phyloP scores from a whole-genome alignment of 2,797 vertebrate species.

The Schizopygopsis pylzovi region DNA sequence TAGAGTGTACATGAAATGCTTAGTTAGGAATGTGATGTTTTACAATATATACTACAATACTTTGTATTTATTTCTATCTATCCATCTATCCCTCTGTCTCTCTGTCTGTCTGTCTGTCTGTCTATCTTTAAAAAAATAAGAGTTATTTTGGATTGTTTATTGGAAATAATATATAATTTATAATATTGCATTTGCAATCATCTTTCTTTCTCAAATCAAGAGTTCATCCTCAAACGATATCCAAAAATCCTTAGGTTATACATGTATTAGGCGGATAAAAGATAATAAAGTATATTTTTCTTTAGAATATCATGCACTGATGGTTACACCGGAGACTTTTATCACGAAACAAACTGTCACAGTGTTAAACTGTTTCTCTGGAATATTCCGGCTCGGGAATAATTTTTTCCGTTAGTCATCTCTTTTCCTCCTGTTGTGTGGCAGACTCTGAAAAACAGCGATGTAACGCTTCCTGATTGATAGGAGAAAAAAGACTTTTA shows the following conservation, averaged over 20 bases:
- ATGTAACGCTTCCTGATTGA: slow-evolving; percentile 51
- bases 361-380: neutral
- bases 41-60: neutral
- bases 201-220: neutral
- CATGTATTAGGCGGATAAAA: neutral
- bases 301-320: neutral
- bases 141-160: no score
- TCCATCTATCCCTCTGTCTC: no score
- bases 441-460: slow-evolving; percentile 32
- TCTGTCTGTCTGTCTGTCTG: no score
- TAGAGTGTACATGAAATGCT: neutral
- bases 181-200: no score
- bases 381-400: slow-evolving; percentile 19
- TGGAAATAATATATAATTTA: no score
- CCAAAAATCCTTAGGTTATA: neutral
- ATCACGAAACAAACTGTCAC: neutral
- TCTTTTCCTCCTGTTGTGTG: slow-evolving; percentile 44
- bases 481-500: slow-evolving; percentile 37
- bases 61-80: no score
- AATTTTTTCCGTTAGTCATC: slow-evolving; percentile 48
- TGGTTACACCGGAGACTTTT: neutral
- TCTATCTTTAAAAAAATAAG: no score
- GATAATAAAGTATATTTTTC: neutral
- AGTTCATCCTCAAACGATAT: no score
- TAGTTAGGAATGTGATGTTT: neutral